Conservation (phyloP, 2,888 invertebrate genomes). For the Aphodius granarius region DNA sequence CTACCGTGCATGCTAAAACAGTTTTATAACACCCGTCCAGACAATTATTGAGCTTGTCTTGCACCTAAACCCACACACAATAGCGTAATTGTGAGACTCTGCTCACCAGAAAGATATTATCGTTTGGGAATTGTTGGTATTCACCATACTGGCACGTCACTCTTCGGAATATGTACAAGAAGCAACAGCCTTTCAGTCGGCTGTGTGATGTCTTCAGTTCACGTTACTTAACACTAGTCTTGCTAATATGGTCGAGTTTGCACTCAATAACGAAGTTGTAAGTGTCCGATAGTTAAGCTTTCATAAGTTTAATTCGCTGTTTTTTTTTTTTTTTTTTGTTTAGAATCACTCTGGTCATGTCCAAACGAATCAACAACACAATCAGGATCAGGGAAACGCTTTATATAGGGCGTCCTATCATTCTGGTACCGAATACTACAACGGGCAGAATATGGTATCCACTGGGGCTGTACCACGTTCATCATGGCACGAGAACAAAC, state of each 20-base stretch:
- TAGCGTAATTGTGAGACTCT: conserved; percentile 39
- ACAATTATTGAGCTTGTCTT: conserved; percentile 10
- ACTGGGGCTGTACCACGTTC: conserved; percentile 51
- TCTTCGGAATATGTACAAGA: conserved; percentile 39
- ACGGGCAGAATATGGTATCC: conserved; percentile 41
- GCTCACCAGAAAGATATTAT: conserved; percentile 48
- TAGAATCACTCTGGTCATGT: conserved; percentile 47
- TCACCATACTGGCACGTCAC: conserved; percentile 44
- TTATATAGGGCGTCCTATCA: conserved; percentile 61
- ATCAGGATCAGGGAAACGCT: conserved; percentile 53
- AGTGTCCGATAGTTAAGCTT: conserved; percentile 31
- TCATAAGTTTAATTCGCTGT: neutral
- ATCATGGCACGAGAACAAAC: conserved; percentile 47
- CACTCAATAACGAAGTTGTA: conserved; percentile 40
- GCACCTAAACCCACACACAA: conserved; percentile 3
- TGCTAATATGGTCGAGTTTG: conserved; percentile 44
- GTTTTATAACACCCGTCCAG: conserved; percentile 29
- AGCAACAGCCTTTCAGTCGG: conserved; percentile 24
- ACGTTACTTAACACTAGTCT: neutral
- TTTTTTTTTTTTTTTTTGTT: neutral
- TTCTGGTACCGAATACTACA: conserved; percentile 57
- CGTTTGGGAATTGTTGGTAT: conserved; percentile 48
- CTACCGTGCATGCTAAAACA: conserved; percentile 4
- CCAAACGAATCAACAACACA: conserved; percentile 58
- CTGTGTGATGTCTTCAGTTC: conserved; percentile 38